Conservation (phyloP, 2,113 vertebrate species). For the Lethenteron reissneri region DNA sequence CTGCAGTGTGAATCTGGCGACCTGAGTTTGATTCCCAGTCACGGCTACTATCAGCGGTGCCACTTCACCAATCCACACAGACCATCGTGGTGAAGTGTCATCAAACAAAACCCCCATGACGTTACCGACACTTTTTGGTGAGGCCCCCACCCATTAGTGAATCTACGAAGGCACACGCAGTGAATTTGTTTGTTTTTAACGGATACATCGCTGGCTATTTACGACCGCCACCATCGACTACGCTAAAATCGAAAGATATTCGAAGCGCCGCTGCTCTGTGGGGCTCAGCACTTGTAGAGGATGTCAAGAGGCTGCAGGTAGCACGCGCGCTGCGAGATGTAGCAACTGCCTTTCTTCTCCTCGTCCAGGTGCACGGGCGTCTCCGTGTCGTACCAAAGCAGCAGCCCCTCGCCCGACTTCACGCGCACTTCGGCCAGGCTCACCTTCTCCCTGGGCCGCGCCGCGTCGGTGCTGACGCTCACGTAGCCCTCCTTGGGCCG, state of each 20-base stretch:
- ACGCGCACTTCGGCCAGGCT: conserved; percentile 25
- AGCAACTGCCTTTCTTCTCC: conserved; percentile 29
- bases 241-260: too few species aligned
- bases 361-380: conserved; percentile 26
- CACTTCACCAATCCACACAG: too few species aligned
- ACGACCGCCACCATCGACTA: background rate
- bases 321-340: conserved; percentile 56
- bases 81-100: too few species aligned
- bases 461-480: conserved; percentile 35
- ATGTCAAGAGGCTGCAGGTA: conserved; percentile 40
- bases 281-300: conserved; percentile 28
- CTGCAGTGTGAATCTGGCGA: too few species aligned
- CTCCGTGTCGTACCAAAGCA: conserved; percentile 38
- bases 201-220: background rate
- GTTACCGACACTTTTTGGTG: too few species aligned
- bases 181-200: conserved; percentile 6
- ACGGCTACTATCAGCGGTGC: too few species aligned
- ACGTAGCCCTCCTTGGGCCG: conserved; percentile 31
- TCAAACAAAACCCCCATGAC: too few species aligned
- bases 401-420: conserved; percentile 41
- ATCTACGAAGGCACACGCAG: background rate
- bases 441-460: conserved; percentile 17
- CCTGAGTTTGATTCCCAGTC: too few species aligned
- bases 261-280: conserved; percentile 10
- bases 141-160: too few species aligned